Evolutionary conservation across 2,888 invertebrate species (phyloP).

Genomic region (Holacanthella duospinosa): DNA sequence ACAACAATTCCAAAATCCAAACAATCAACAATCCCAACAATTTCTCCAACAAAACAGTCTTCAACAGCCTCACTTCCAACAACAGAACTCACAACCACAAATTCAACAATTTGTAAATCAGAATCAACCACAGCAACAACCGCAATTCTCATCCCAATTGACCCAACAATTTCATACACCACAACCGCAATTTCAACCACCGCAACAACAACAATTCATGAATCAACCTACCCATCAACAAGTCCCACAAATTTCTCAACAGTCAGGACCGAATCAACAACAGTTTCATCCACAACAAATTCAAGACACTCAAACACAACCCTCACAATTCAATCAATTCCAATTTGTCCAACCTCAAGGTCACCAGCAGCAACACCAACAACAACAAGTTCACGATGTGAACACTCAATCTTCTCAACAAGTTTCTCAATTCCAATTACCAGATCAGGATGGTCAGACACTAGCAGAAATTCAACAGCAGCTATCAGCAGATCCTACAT

Average conservation of each 20-base stretch:
- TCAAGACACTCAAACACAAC: neutral
- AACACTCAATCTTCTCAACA: neutral
- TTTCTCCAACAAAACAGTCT: slow-evolving; percentile 35
- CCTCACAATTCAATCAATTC: neutral
- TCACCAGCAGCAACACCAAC: neutral
- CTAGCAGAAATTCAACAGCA: too few relatives aligned
- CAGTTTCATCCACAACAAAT: neutral
- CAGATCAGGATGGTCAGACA: neutral
- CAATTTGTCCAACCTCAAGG: neutral
- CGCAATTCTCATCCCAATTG: slow-evolving; percentile 7
- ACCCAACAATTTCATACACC: neutral
- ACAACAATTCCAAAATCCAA: slow-evolving; percentile 38
- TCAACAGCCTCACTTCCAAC: slow-evolving; percentile 15
- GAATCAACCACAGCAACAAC: slow-evolving; percentile 1
- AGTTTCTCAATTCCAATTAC: neutral
- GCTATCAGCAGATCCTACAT: neutral
- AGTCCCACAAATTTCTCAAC: slow-evolving; percentile 17
- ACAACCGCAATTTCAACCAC: slow-evolving; percentile 7
- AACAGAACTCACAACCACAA: slow-evolving; percentile 4
- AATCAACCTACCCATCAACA: slow-evolving; percentile 16
- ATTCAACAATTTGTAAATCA: slow-evolving; percentile 1
- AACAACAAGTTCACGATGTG: neutral
- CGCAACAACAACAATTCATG: neutral
- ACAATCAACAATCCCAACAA: slow-evolving; percentile 38
- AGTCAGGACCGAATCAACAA: neutral